phyloP scores from a whole-genome alignment of 2,888 invertebrate genomes.

The Hydriomena furcata region DNA sequence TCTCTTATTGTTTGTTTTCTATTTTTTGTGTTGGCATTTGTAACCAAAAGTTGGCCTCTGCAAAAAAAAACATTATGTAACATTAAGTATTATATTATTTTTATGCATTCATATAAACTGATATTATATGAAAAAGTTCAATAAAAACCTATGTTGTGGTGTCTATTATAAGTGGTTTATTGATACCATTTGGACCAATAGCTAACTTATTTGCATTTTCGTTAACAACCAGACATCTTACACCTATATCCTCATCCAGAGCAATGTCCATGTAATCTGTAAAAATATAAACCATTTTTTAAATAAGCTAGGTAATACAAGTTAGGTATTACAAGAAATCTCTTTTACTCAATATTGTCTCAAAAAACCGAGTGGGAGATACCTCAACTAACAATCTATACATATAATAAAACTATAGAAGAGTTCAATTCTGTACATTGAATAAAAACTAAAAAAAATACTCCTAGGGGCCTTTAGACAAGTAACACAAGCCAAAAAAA shows the following conservation, averaged over 20 bases:
- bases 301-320: background rate
- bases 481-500: too few species aligned
- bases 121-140: constrained; percentile 4
- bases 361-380: too few species aligned
- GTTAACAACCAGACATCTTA: constrained; percentile 57
- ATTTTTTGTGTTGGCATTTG: constrained; percentile 41
- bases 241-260: constrained; percentile 48
- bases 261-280: constrained; percentile 45
- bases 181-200: constrained; percentile 66
- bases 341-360: too few species aligned
- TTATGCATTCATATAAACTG: too few species aligned
- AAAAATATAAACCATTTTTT: too few species aligned
- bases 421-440: too few species aligned
- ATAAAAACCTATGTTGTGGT: constrained; percentile 61
- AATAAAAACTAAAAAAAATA: too few species aligned
- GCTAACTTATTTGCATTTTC: constrained; percentile 53
- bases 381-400: too few species aligned
- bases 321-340: too few species aligned
- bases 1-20: constrained; percentile 57
- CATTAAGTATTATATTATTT: too few species aligned
- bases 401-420: too few species aligned
- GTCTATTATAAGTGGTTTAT: constrained; percentile 65
- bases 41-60: constrained; percentile 51
- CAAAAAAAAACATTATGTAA: constrained; percentile 33
- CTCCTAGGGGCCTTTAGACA: too few species aligned